Conservation (phyloP, 2,797 vertebrate species). For the Aeoliscus strigatus region DNA sequence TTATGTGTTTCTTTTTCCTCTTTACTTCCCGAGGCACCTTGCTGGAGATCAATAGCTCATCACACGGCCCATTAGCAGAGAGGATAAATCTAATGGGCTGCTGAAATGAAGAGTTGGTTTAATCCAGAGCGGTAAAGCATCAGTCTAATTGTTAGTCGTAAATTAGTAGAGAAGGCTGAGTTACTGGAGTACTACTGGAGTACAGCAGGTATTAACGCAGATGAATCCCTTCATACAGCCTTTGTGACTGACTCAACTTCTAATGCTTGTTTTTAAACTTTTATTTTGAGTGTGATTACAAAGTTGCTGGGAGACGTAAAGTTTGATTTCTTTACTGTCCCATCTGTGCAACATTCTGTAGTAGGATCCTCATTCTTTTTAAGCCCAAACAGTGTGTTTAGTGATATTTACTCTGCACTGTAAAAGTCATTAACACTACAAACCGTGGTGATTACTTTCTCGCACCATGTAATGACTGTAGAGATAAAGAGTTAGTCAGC, state of each 20-base stretch:
- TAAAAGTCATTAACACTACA: constrained; percentile 48
- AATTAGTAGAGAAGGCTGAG: constrained; percentile 18
- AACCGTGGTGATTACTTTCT: constrained; percentile 52
- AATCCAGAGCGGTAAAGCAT: constrained; percentile 29
- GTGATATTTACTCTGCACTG: constrained; percentile 35
- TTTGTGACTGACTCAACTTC: constrained; percentile 7
- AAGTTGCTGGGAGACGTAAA: no score
- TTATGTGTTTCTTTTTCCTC: constrained; percentile 14
- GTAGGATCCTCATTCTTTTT: constrained; percentile 25
- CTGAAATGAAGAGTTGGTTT: constrained; percentile 50
- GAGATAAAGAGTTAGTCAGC: constrained; percentile 57
- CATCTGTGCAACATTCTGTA: constrained; percentile 21
- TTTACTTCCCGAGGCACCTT: constrained; percentile 46
- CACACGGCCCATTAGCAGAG: constrained; percentile 71
- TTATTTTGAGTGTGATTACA: no score
- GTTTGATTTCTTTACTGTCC: constrained; percentile 7
- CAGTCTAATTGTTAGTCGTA: constrained; percentile 34
- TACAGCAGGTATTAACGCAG: constrained; percentile 25
- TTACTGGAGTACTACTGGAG: constrained; percentile 23
- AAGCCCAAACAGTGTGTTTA: constrained; percentile 9
- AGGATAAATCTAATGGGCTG: constrained; percentile 66
- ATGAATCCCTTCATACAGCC: constrained; percentile 26
- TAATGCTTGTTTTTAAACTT: not conserved
- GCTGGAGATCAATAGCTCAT: constrained; percentile 74
- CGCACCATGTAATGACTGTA: constrained; percentile 43